Base-by-base conservation (phyloP, 2,888 invertebrate species). In the Agrochola litura region DNA sequence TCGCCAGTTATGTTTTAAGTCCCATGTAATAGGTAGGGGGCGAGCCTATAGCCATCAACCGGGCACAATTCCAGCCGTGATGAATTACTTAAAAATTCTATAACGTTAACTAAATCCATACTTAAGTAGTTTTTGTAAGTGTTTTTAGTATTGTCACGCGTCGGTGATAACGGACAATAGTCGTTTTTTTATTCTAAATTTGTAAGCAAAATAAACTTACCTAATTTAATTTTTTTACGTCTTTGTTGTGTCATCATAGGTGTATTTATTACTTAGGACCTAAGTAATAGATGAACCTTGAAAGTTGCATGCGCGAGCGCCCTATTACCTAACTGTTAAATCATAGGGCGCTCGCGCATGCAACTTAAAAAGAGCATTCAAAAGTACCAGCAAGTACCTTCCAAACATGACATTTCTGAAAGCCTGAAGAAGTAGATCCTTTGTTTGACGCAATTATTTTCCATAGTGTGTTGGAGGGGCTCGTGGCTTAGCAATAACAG, bases 81-180 rank as follows among this genome's bases (percentile, higher is more conserved):
- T 14, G 14, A 46, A 73, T 22, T 30, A 78, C 2, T 56, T 10
- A 25, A 68, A n/a, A 52, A 49, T 4, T 43, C 9, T 5, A n/a
- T 37, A 52, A 79, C 0, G 16, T 70, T 70, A 41, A 70, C 19
- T 10, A 22, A 49, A 46, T 46, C 37, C 12, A 22, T 16, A 25
- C 14, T 1, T 6, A 43, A 12, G 3, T 8, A 5, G 46, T 77
- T 82, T 66, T 77, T 77, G 8, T 41, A 37, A 3, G 22, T 54
- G 25, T 64, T 68, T 65, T 64, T 72, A 46, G 41, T 60, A 25
- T 22, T 71, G 63, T 69, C 64, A 68, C 65, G 81, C 68, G 37
- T 58, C 69, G 66, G 49, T 80, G 54, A 66, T 30, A 69, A 22
- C 19, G 41, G 12, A 83, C 71, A 67, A 72, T 68, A 19, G 76